Conservation (phyloP, 2,888 invertebrate genomes). For the Epirrhoe tristata region DNA sequence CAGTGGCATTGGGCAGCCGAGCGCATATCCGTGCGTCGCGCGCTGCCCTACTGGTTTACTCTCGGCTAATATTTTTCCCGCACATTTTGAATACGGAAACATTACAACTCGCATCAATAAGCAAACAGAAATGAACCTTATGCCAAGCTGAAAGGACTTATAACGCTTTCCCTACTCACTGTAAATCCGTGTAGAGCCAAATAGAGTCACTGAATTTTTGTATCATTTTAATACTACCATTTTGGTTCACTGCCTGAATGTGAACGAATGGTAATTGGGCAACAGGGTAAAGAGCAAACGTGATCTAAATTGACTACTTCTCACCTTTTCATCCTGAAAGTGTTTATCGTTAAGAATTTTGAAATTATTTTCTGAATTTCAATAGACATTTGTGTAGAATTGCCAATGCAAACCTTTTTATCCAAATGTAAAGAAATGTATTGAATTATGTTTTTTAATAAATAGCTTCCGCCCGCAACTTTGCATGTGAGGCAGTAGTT, state of each 20-base stretch:
- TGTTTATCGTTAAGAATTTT: slow-evolving; percentile 9
- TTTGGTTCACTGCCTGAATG: slow-evolving; percentile 52
- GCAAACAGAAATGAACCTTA: slow-evolving; percentile 45
- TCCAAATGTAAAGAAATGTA: background rate
- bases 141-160: background rate
- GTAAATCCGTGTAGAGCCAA: slow-evolving; percentile 29
- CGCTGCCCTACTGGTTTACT: slow-evolving; percentile 73
- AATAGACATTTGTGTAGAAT: background rate
- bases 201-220: slow-evolving; percentile 47
- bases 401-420: background rate
- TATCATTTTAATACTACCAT: slow-evolving; percentile 52
- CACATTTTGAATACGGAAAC: slow-evolving; percentile 49
- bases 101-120: slow-evolving; percentile 32
- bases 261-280: slow-evolving; percentile 53
- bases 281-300: slow-evolving; percentile 43
- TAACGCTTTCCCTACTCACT: slow-evolving; percentile 13
- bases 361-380: slow-evolving; percentile 1
- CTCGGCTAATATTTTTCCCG: slow-evolving; percentile 64
- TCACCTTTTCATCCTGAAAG: slow-evolving; percentile 20
- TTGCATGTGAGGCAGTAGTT: no score
- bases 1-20: slow-evolving; percentile 81
- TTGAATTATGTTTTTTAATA: no score
- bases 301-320: slow-evolving; percentile 30
- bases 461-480: no score
- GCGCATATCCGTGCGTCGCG: slow-evolving; percentile 76